A percentile compares a stretch with the other conserved stretches of the same genome.
Conservation (phyloP, 1,140 invertebrate genomes). For the Hycleus cichorii region DNA sequence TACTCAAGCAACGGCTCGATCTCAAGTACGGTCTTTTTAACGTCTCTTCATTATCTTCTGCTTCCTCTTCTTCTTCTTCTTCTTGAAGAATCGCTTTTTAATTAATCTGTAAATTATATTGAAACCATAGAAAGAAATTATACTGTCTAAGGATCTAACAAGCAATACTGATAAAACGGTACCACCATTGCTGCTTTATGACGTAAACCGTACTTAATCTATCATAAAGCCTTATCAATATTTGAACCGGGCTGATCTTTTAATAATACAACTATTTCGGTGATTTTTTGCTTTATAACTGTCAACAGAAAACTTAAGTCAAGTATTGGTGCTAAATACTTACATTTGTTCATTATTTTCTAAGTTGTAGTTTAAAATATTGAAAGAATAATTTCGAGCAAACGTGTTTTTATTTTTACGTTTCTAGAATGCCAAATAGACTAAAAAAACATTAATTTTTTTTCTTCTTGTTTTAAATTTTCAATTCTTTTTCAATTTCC, state of each 20-base stretch:
- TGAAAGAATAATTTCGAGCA: conserved; percentile 14
- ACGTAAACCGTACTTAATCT: conserved; percentile 48
- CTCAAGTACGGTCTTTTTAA: no score
- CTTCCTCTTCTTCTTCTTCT: no score
- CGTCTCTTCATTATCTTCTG: no score
- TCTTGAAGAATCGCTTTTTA: no score
- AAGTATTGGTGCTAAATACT: no score
- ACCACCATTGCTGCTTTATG: conserved; percentile 32
- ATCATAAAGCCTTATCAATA: conserved; percentile 42
- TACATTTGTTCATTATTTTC: conserved; percentile 9
- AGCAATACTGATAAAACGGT: conserved; percentile 39
- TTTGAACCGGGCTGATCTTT: conserved; percentile 38
- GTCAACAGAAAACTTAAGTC: neutral
- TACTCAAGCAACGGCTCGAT: no score
- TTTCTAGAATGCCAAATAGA: no score
- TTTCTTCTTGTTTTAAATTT: no score
- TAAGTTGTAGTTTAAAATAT: conserved; percentile 14
- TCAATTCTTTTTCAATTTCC: no score
- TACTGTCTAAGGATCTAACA: conserved; percentile 36
- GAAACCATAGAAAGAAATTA: neutral
- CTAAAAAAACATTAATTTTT: no score
- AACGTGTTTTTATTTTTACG: no score
- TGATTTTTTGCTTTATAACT: conserved; percentile 6
- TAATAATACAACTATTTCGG: neutral
- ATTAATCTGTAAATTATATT: no score